Evolutionary conservation across 2,888 invertebrate species (phyloP).

Genomic region (Stenolophus ochropezus): DNA sequence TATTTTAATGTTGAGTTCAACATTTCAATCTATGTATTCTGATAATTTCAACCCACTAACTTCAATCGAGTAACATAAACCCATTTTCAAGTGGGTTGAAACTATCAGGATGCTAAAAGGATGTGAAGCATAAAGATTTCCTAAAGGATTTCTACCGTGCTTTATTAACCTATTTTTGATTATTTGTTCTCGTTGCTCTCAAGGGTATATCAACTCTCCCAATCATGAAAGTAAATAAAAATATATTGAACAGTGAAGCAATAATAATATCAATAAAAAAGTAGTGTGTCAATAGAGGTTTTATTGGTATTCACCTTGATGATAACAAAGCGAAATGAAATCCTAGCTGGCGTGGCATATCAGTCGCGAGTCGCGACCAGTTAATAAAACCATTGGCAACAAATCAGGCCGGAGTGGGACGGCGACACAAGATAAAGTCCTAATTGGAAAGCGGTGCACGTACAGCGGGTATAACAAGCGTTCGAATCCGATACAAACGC

Average conservation of each 20-base stretch:
- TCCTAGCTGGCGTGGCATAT: background rate
- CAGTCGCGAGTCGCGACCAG: background rate
- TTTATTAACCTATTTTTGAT: too few species aligned
- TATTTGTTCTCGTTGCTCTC: too few species aligned
- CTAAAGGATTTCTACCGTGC: too few species aligned
- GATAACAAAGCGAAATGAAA: slow-evolving; percentile 1
- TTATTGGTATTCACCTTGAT: background rate
- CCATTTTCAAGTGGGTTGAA: too few species aligned
- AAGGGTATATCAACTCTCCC: too few species aligned
- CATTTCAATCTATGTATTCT: too few species aligned
- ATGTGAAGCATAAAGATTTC: too few species aligned
- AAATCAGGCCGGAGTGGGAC: slow-evolving; percentile 27
- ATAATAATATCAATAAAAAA: background rate
- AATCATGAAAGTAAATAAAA: background rate
- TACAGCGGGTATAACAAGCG: slow-evolving; percentile 38
- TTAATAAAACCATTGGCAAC: slow-evolving; percentile 49
- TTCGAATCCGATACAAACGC: slow-evolving; percentile 54
- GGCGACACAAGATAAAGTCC: slow-evolving; percentile 55
- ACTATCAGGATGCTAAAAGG: too few species aligned
- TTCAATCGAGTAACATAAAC: too few species aligned
- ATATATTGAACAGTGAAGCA: background rate
- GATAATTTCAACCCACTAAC: too few species aligned
- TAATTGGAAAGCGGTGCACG: slow-evolving; percentile 53
- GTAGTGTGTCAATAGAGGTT: too few species aligned
- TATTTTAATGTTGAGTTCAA: too few species aligned